phyloP scores from a whole-genome alignment of 2,888 invertebrate species.

The Trachelus iudaicus region DNA sequence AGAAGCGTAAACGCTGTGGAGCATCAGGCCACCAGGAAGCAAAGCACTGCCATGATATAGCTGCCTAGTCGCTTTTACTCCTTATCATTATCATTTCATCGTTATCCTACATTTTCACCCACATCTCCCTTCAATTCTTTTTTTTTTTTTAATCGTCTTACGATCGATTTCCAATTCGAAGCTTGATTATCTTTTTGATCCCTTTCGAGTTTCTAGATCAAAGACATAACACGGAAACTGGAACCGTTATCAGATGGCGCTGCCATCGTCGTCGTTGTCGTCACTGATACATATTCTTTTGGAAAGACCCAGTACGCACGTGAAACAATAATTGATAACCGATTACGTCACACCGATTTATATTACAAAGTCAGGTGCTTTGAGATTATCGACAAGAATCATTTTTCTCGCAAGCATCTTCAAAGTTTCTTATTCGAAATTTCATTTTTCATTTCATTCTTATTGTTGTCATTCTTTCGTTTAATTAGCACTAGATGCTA shows the following conservation, averaged over 20 bases:
- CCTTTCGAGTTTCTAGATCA: not conserved
- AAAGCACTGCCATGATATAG: conserved; percentile 23
- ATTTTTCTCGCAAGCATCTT: not conserved
- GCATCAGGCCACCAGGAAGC: not conserved
- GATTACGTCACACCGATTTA: too few species aligned
- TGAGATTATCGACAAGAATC: not conserved
- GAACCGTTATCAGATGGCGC: conserved; percentile 11
- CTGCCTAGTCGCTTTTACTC: conserved; percentile 36
- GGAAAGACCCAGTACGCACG: too few species aligned
- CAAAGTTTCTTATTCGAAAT: not conserved
- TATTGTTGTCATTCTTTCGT: not conserved
- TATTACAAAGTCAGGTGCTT: too few species aligned
- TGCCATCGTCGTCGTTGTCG: not conserved
- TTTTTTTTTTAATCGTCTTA: too few species aligned
- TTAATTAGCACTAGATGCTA: not conserved
- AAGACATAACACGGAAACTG: conserved; percentile 7
- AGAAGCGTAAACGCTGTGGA: not conserved
- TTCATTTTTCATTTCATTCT: conserved; percentile 8
- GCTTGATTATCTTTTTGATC: too few species aligned
- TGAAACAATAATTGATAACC: too few species aligned
- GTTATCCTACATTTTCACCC: too few species aligned
- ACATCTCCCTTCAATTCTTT: too few species aligned
- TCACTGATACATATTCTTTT: too few species aligned
- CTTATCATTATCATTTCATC: conserved; percentile 12
- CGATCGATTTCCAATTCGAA: too few species aligned